phyloP scores from a whole-genome alignment of 2,888 invertebrate species.

The Meiosimyza decipiens region DNA sequence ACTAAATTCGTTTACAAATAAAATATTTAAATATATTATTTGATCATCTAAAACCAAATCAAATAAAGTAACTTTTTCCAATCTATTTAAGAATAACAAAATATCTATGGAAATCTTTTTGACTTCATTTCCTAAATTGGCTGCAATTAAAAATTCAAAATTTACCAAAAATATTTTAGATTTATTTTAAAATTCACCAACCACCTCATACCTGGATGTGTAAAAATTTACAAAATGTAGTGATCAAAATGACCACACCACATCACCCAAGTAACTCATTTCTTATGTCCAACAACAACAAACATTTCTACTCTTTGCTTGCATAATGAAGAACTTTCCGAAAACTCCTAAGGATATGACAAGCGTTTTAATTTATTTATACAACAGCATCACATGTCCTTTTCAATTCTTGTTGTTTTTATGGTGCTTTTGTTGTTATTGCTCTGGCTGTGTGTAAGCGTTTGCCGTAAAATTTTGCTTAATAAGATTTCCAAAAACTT shows the following conservation, averaged over 20 bases:
- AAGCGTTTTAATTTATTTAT: constrained; percentile 10
- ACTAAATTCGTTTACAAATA: no score
- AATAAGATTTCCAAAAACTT: constrained; percentile 11
- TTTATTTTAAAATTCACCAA: no score
- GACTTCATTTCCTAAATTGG: no score
- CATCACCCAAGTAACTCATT: background rate
- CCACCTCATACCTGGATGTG: no score
- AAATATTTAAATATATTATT: no score
- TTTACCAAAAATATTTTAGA: no score
- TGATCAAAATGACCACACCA: background rate
- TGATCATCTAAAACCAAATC: no score
- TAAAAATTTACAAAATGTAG: no score
- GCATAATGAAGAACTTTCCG: background rate
- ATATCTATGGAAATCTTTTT: no score
- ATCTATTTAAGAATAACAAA: no score
- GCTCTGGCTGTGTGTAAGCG: background rate
- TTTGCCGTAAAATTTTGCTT: constrained; percentile 10
- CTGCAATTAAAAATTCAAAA: no score
- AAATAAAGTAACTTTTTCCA: no score
- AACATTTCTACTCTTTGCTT: background rate
- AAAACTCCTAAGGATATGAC: background rate
- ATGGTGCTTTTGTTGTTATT: background rate
- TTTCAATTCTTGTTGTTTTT: background rate
- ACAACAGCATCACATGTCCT: background rate
- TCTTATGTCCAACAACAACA: background rate